Evolutionary conservation across 37 sponge, comb jelly and placozoan genomes (phyloP).

Genomic region (Tethya wilhelma): DNA sequence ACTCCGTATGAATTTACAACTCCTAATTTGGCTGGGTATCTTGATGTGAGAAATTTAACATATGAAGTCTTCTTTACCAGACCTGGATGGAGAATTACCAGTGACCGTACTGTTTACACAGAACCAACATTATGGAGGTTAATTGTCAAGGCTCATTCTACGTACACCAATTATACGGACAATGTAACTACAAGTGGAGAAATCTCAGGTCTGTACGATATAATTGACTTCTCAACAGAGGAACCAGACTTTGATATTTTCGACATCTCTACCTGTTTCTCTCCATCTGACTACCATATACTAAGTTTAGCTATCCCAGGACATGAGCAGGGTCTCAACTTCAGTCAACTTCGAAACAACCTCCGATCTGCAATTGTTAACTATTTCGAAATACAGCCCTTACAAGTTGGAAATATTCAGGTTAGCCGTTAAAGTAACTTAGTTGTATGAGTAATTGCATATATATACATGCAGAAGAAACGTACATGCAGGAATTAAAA

Average conservation of each 20-base stretch:
- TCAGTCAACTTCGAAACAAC: slow-evolving; percentile 11
- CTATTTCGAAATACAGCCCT: slow-evolving; percentile 25
- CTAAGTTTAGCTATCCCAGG: slow-evolving; percentile 22
- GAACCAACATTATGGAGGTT: slow-evolving; percentile 15
- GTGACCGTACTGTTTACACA: neutral
- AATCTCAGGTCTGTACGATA: neutral
- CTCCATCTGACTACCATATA: neutral
- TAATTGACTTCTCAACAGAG: slow-evolving; percentile 5
- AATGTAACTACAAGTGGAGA: neutral
- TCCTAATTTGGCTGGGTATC: neutral
- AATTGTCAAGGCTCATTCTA: neutral
- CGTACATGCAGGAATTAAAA: too few relatives aligned
- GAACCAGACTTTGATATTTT: slow-evolving; percentile 56
- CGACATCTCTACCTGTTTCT: slow-evolving; percentile 36
- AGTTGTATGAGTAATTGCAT: neutral
- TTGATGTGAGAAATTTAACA: slow-evolving; percentile 5
- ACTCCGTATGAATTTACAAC: neutral
- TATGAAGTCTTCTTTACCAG: slow-evolving; percentile 43
- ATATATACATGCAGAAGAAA: too few relatives aligned
- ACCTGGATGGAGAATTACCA: slow-evolving; percentile 12
- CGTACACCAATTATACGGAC: neutral
- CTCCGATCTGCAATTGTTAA: slow-evolving; percentile 13
- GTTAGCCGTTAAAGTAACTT: slow-evolving; percentile 1
- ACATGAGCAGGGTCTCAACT: neutral
- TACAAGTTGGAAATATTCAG: slow-evolving; percentile 48